phyloP scores from a whole-genome alignment of 2,888 invertebrate species.

The Hololepta plana region DNA sequence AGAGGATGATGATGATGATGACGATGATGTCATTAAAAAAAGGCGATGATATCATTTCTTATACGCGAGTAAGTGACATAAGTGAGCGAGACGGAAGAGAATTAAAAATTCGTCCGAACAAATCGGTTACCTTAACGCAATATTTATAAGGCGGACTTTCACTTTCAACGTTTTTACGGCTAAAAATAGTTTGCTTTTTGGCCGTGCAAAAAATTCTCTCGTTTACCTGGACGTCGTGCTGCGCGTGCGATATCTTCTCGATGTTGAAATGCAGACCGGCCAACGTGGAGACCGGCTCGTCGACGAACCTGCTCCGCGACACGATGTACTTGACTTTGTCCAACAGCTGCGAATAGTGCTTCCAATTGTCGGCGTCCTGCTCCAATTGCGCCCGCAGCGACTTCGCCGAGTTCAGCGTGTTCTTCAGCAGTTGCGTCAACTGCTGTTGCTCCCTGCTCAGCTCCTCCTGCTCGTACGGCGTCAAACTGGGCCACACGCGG shows the following conservation, averaged over 20 bases:
- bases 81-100: no score
- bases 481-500: constrained; percentile 74
- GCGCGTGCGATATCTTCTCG: constrained; percentile 63
- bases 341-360: constrained; percentile 59
- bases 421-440: constrained; percentile 63
- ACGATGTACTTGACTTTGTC: constrained; percentile 62
- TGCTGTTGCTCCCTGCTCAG: constrained; percentile 65
- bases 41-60: no score
- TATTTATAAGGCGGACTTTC: no score
- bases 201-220: constrained; percentile 1
- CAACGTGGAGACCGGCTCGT: constrained; percentile 61
- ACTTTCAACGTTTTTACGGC: no score
- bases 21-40: no score
- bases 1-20: no score
- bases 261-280: constrained; percentile 70
- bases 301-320: constrained; percentile 55
- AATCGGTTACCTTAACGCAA: not conserved
- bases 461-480: constrained; percentile 64
- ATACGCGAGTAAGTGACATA: no score
- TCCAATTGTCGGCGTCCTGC: constrained; percentile 70
- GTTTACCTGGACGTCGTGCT: constrained; percentile 56
- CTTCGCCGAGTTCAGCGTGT: constrained; percentile 67
- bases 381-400: constrained; percentile 63
- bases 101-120: not conserved
- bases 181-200: not conserved